Percentiles rank a stretch among this genome's conserved stretches.
Conservation (phyloP, 2,888 invertebrate genomes). For the Melikaiella ostensackeni region DNA sequence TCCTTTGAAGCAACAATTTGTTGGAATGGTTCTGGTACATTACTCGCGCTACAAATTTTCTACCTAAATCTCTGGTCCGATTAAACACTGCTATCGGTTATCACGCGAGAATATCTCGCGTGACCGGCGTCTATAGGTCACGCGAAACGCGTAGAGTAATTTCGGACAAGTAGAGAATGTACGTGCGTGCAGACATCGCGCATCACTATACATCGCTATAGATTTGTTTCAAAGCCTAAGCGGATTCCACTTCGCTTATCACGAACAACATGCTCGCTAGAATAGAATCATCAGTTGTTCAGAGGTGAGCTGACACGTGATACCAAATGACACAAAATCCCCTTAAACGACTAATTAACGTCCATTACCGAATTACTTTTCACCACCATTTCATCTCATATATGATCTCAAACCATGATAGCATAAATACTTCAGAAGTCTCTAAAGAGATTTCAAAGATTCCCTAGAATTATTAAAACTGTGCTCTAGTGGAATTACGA, state of each 20-base stretch:
- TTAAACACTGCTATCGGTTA: slow-evolving; percentile 16
- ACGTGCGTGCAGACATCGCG: slow-evolving; percentile 60
- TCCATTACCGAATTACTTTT: slow-evolving; percentile 25
- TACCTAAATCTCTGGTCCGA: slow-evolving; percentile 34
- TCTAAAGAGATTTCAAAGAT: not conserved
- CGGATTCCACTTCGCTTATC: slow-evolving; percentile 34
- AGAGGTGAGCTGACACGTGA: slow-evolving; percentile 17
- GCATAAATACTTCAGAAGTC: not conserved
- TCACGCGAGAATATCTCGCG: slow-evolving; percentile 52
- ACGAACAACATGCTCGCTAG: slow-evolving; percentile 27
- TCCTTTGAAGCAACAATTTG: slow-evolving; percentile 3
- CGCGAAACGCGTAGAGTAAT: slow-evolving; percentile 53
- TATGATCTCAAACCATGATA: not conserved
- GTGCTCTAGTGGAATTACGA: not conserved
- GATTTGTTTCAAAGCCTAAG: slow-evolving; percentile 37
- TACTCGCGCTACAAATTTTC: slow-evolving; percentile 30
- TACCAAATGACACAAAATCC: slow-evolving; percentile 26
- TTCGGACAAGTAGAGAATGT: slow-evolving; percentile 44
- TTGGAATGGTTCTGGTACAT: not conserved
- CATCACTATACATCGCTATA: slow-evolving; percentile 58
- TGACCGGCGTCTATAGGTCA: slow-evolving; percentile 55
- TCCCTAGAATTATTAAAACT: not conserved
- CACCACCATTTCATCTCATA: slow-evolving; percentile 14
- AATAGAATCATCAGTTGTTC: slow-evolving; percentile 40
- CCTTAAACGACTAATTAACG: not conserved